Evolutionary conservation across 2,888 invertebrate species (phyloP).

Genomic region (Tridacna crocea): DNA sequence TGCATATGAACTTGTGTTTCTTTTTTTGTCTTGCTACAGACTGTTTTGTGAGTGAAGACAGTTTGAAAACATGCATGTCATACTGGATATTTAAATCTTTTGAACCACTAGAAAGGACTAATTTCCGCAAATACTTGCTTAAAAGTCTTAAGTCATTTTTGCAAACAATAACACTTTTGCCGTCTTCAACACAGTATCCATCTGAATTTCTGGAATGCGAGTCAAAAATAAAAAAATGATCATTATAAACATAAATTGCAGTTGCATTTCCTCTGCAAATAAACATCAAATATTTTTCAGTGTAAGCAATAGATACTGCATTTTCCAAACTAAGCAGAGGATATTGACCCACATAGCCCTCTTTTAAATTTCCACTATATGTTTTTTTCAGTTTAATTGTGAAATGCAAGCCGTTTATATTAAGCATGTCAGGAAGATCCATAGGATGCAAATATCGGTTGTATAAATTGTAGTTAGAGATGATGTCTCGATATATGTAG

Average conservation of each 20-base stretch:
- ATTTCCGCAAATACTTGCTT: neutral
- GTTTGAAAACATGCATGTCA: neutral
- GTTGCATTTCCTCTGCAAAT: constrained; percentile 21
- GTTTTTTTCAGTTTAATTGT: constrained; percentile 22
- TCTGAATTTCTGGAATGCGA: constrained; percentile 29
- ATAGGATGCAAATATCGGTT: neutral
- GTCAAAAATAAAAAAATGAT: constrained; percentile 31
- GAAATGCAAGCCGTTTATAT: neutral
- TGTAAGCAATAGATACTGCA: neutral
- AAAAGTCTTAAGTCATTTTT: neutral
- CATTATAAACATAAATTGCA: constrained; percentile 19
- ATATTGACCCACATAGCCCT: constrained; percentile 6
- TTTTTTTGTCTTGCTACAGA: too few relatives aligned
- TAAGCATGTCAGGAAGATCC: constrained; percentile 10
- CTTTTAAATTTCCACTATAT: constrained; percentile 11
- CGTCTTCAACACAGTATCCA: constrained; percentile 13
- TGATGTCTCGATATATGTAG: constrained; percentile 23
- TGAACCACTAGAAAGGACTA: neutral
- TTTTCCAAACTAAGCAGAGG: constrained; percentile 20
- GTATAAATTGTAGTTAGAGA: neutral
- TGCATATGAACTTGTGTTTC: neutral
- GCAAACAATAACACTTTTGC: constrained; percentile 7
- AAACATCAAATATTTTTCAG: constrained; percentile 15
- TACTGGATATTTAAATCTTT: neutral
- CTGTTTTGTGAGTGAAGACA: neutral